Percentiles rank a stretch among this genome's conserved stretches.
Evolutionary conservation across 2,113 vertebrate genomes (phyloP).

Genomic region (Oreochromis spilurus): DNA sequence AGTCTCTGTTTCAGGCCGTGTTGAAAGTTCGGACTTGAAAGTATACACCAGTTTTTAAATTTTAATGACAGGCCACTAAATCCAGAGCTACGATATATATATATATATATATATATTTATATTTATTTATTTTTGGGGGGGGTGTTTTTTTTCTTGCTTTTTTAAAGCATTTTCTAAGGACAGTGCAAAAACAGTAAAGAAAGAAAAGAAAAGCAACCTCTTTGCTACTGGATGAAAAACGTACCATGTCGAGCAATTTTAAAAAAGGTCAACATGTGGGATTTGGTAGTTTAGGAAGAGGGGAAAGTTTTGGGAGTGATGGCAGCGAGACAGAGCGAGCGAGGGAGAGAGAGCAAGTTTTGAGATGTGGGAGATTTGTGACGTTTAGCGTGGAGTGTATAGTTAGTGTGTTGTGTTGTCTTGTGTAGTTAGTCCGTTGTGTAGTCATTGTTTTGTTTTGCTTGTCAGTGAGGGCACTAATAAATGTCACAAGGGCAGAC

Average conservation of each 20-base stretch:
- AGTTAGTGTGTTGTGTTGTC: not conserved
- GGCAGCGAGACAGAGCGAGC: not conserved
- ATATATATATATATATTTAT: too few species aligned
- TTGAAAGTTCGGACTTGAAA: not conserved
- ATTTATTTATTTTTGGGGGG: too few species aligned
- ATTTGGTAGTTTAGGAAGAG: too few species aligned
- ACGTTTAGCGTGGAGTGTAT: not conserved
- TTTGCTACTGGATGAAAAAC: not conserved
- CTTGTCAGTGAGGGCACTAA: not conserved
- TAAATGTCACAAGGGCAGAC: too few species aligned
- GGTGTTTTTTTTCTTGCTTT: too few species aligned
- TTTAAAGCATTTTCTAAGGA: too few species aligned
- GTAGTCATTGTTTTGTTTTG: not conserved
- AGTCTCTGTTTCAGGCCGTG: not conserved
- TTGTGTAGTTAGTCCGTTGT: not conserved
- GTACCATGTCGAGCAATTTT: too few species aligned
- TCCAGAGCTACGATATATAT: not conserved
- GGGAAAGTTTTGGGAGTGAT: not conserved
- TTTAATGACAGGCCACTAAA: not conserved
- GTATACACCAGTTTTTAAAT: not conserved
- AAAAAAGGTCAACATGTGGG: too few species aligned
- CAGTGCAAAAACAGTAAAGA: not conserved
- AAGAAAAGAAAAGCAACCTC: not conserved
- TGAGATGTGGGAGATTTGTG: not conserved
- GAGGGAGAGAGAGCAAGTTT: not conserved